A percentile compares a stretch with the other conserved stretches of the same genome.
Evolutionary conservation across 2,888 invertebrate genomes (phyloP).

Genomic region (Drosophila hawaiiensis): DNA sequence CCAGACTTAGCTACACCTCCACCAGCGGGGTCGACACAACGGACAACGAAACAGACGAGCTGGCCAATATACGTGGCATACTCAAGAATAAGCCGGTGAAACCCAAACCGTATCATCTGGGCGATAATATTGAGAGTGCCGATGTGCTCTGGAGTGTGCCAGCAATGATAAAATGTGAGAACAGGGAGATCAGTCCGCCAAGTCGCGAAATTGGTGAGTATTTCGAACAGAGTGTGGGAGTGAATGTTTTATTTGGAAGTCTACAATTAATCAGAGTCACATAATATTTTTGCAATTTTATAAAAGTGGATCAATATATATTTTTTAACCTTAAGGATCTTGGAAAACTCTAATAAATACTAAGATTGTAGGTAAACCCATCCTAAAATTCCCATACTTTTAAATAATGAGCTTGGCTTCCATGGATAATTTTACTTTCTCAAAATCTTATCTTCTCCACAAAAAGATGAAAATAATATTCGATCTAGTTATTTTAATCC

Average conservation of each 20-base stretch:
- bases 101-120: slow-evolving; percentile 91
- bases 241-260: not conserved
- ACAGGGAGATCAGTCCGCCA: slow-evolving; percentile 51
- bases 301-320: not conserved
- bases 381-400: not conserved
- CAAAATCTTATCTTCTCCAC: not conserved
- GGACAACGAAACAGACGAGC: slow-evolving; percentile 84
- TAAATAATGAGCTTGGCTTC: not conserved
- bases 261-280: not conserved
- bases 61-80: slow-evolving; percentile 88
- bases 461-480: not conserved
- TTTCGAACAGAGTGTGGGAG: not conserved
- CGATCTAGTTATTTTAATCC: not conserved
- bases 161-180: slow-evolving; percentile 81
- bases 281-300: not conserved
- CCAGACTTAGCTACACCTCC: slow-evolving; percentile 80
- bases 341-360: not conserved
- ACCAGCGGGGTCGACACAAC: slow-evolving; percentile 81
- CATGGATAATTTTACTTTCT: not conserved
- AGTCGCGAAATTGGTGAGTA: slow-evolving; percentile 59
- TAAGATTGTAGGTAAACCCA: not conserved
- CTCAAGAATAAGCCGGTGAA: slow-evolving; percentile 91
- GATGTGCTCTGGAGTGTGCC: slow-evolving; percentile 86
- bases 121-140: slow-evolving; percentile 87
- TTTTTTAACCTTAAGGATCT: not conserved